These are phyloP conservation scores for Fragum fragum DNA, from an alignment of 2,888 invertebrate genomes.

Conservation along the genomic window DNA sequence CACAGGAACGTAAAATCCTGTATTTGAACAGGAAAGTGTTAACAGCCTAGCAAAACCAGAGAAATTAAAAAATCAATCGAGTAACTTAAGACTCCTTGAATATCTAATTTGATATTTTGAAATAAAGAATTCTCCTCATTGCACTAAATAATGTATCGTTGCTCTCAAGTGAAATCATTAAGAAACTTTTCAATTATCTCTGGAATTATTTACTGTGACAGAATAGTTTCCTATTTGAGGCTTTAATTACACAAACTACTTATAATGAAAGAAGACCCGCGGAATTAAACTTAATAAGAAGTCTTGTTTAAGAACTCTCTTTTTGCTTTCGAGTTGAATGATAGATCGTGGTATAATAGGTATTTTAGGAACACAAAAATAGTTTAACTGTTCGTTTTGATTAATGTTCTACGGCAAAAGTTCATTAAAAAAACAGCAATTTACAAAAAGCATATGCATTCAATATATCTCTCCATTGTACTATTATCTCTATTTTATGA, in stretches of 20 bases:
- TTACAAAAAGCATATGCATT: too few species aligned
- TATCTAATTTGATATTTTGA: background rate
- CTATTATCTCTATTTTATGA: too few species aligned
- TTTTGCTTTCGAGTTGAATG: background rate
- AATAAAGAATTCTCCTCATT: background rate
- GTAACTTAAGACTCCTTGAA: too few species aligned
- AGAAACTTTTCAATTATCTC: slow-evolving; percentile 2
- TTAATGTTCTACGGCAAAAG: background rate
- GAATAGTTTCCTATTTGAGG: slow-evolving; percentile 3
- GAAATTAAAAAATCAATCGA: too few species aligned
- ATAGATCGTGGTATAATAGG: background rate
- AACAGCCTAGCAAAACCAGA: too few species aligned
- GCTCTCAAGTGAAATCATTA: background rate
- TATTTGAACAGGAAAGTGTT: too few species aligned
- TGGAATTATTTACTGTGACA: background rate
- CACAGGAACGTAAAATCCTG: too few species aligned
- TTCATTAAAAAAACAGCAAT: too few species aligned
- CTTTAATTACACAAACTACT: slow-evolving; percentile 6
- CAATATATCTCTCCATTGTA: too few species aligned
- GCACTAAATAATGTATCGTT: background rate
- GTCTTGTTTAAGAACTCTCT: background rate
- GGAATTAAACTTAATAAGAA: slow-evolving; percentile 3
- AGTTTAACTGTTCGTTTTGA: background rate
- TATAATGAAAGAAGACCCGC: background rate
- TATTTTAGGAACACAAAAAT: background rate